These are phyloP conservation scores for Hermatobates lingyangjiaoensis DNA, from an alignment of 1,140 invertebrate genomes.

Conservation along the genomic window DNA sequence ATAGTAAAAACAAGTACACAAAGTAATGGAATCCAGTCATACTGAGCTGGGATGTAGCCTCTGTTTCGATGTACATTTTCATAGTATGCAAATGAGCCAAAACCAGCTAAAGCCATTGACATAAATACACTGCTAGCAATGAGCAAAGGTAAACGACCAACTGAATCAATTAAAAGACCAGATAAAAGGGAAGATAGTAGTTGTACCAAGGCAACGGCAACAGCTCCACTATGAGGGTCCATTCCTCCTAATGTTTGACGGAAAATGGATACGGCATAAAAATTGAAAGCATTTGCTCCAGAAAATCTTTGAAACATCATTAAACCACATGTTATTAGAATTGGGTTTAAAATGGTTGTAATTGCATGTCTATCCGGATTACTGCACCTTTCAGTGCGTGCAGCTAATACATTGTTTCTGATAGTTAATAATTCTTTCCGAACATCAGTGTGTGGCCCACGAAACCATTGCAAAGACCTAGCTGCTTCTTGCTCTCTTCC, in stretches of 20 bases:
- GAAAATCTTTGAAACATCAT: constrained; percentile 74
- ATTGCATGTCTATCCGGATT: constrained; percentile 26
- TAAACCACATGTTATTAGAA: constrained; percentile 57
- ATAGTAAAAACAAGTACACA: constrained; percentile 64
- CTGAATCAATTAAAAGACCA: constrained; percentile 54
- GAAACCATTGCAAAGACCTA: constrained; percentile 49
- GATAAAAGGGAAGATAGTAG: constrained; percentile 56
- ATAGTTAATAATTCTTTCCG: constrained; percentile 44
- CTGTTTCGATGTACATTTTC: constrained; percentile 24
- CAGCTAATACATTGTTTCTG: constrained; percentile 39
- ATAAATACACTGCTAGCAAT: constrained; percentile 65
- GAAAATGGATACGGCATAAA: constrained; percentile 64
- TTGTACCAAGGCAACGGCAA: constrained; percentile 57
- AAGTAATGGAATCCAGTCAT: constrained; percentile 63
- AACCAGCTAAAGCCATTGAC: constrained; percentile 57
- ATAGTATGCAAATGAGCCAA: constrained; percentile 62
- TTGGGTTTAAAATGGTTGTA: constrained; percentile 38
- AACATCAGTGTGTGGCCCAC: constrained; percentile 51
- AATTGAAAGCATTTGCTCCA: constrained; percentile 62
- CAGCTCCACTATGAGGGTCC: constrained; percentile 62
- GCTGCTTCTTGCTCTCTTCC: constrained; percentile 59
- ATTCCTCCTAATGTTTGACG: constrained; percentile 53
- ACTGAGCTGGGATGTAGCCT: constrained; percentile 11
- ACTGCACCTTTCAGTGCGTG: constrained; percentile 14
- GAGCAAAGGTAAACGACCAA: constrained; percentile 52